Evolutionary conservation across 2,888 invertebrate species (phyloP).

Genomic region (Ptychoptera contaminata): DNA sequence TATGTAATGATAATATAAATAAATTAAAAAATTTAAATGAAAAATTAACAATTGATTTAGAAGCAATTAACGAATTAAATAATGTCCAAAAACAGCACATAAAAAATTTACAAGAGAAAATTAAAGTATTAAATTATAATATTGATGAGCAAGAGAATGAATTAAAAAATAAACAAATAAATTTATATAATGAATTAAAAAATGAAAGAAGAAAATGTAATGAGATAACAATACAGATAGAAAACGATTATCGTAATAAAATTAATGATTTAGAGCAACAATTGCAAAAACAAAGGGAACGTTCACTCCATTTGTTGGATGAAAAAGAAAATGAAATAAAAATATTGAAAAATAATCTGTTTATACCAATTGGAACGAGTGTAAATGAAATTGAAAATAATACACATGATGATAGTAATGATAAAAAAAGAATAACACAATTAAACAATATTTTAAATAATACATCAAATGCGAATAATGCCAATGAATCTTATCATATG

Average conservation of each 20-base stretch:
- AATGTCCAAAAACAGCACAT: constrained; percentile 42
- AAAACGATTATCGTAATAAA: constrained; percentile 37
- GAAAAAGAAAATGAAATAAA: constrained; percentile 65
- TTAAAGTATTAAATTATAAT: constrained; percentile 43
- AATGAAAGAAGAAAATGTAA: constrained; percentile 25
- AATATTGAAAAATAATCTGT: constrained; percentile 39
- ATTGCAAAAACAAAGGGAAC: constrained; percentile 58
- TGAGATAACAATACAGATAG: constrained; percentile 21
- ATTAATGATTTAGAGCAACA: constrained; percentile 51
- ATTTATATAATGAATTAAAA: constrained; percentile 35
- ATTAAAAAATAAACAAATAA: constrained; percentile 40
- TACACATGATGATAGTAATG: not conserved
- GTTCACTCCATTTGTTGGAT: constrained; percentile 58
- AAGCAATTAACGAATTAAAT: constrained; percentile 21
- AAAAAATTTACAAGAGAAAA: constrained; percentile 47
- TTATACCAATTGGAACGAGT: constrained; percentile 18
- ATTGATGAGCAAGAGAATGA: constrained; percentile 47
- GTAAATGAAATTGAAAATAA: not conserved
- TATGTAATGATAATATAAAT: constrained; percentile 42
- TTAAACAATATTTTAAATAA: not conserved
- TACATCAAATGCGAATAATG: constrained; percentile 8
- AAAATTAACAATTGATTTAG: constrained; percentile 18
- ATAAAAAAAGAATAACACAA: not conserved
- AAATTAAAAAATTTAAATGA: constrained; percentile 34
- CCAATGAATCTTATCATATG: constrained; percentile 48